A percentile compares a stretch with the other conserved stretches of the same genome.
These are phyloP conservation scores for Eulithis testata DNA, from an alignment of 2,888 invertebrate species.

Conservation along the genomic window DNA sequence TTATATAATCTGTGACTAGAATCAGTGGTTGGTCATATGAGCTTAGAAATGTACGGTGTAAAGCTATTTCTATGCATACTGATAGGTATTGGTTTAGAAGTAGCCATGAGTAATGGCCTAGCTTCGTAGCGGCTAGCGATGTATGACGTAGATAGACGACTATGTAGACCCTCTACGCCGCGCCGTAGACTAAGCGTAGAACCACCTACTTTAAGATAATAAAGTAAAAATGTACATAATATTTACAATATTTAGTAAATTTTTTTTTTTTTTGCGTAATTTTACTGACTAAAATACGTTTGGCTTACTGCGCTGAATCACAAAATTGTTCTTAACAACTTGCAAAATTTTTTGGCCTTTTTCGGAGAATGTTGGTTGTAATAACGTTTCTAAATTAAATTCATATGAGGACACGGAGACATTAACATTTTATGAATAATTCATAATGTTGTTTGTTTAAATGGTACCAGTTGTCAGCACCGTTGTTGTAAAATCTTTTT, in stretches of 20 bases:
- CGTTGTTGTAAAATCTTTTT: conserved; percentile 24
- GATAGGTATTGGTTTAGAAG: neutral
- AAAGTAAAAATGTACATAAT: no score
- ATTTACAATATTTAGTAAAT: no score
- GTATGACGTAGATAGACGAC: neutral
- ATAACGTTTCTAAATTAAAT: conserved; percentile 36
- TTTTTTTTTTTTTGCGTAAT: no score
- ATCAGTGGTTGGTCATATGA: neutral
- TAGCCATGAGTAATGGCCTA: conserved; percentile 1
- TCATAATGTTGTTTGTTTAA: conserved; percentile 42
- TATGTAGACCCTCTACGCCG: neutral
- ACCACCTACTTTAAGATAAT: no score
- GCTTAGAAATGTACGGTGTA: neutral
- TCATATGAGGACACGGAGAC: conserved; percentile 35
- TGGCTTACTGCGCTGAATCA: neutral
- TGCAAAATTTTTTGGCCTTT: neutral
- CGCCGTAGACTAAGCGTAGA: neutral
- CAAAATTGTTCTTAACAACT: neutral
- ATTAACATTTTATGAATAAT: conserved; percentile 45
- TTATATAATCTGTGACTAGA: no score
- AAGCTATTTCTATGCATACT: neutral
- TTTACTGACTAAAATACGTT: no score
- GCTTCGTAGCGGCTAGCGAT: neutral
- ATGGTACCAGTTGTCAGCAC: conserved; percentile 36
- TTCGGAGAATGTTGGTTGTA: conserved; percentile 7